phyloP scores from a whole-genome alignment of 1,140 invertebrate genomes.

The Bombus polaris region DNA sequence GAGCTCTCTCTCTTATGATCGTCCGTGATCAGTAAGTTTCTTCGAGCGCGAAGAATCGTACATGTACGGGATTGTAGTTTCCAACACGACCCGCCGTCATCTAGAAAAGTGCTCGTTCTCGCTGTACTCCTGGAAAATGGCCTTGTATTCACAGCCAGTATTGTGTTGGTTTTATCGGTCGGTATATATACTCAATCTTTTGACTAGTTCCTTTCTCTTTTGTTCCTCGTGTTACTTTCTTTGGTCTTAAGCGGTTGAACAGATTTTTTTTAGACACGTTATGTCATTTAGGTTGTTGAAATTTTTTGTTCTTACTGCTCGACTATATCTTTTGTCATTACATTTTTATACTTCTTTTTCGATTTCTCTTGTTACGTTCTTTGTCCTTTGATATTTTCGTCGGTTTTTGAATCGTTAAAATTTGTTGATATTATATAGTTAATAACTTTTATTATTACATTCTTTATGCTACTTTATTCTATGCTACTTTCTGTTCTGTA shows the following conservation, averaged over 20 bases:
- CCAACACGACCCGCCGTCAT: conserved; percentile 14
- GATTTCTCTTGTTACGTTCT: background rate
- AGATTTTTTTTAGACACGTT: background rate
- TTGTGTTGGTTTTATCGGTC: background rate
- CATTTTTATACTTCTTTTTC: too few species aligned
- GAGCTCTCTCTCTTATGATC: background rate
- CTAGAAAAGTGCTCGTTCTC: conserved; percentile 30
- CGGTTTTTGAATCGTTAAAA: too few species aligned
- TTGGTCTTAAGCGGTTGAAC: background rate
- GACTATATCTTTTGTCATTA: background rate
- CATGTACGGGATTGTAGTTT: conserved; percentile 28
- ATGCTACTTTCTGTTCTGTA: too few species aligned
- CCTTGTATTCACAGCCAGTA: conserved; percentile 17
- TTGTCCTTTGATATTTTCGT: too few species aligned
- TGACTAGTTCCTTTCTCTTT: background rate
- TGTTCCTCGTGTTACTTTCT: background rate
- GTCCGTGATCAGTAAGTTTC: conserved; percentile 38
- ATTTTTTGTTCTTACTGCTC: background rate
- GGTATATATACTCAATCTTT: background rate
- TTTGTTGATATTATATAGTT: too few species aligned
- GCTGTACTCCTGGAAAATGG: background rate
- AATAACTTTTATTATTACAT: too few species aligned
- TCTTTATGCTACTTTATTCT: too few species aligned
- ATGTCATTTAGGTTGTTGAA: background rate
- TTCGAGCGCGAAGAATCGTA: conserved; percentile 38